Percentiles rank a stretch among this genome's conserved stretches.
phyloP scores from a whole-genome alignment of 2,113 vertebrate species.

The Cepphus grylle region DNA sequence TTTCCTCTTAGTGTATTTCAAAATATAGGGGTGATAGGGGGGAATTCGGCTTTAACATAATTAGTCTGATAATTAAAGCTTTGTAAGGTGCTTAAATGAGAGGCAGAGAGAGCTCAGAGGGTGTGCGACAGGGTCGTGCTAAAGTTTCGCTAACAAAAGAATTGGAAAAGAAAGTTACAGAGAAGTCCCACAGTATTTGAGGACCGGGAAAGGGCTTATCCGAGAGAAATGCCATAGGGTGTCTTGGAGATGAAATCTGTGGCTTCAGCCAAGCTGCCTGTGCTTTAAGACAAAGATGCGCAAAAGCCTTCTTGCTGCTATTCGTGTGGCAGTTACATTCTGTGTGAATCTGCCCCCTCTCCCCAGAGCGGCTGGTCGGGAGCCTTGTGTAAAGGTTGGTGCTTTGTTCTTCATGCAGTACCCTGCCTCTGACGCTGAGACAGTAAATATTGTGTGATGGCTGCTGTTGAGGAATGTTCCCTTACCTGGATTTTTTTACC shows the following conservation, averaged over 20 bases:
- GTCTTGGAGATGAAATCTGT: not conserved
- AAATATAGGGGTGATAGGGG: not conserved
- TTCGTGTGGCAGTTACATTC: rapidly evolving
- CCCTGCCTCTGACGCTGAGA: not conserved
- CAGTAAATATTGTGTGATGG: not conserved
- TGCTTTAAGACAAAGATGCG: not conserved
- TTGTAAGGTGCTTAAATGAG: not conserved
- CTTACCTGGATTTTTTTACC: rapidly evolving
- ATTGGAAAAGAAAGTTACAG: not conserved
- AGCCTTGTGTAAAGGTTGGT: not conserved
- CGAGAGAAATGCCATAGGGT: not conserved
- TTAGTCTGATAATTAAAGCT: constrained; percentile 14
- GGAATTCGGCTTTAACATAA: constrained; percentile 25
- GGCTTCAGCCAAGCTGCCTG: not conserved
- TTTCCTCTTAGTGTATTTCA: constrained; percentile 10
- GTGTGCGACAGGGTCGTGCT: not conserved
- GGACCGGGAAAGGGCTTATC: not conserved
- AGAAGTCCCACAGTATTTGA: too few species aligned
- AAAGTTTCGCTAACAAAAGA: not conserved
- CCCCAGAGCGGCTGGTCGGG: rapidly evolving
- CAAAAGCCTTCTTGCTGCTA: too few species aligned
- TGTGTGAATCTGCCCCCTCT: not conserved
- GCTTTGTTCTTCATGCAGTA: not conserved
- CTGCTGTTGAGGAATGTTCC: rapidly evolving
- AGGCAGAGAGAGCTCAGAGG: not conserved